Evolutionary conservation across 2,113 vertebrate species (phyloP), one percentile per base, ranked within the genome.

Genomic region (Dasypus novemcinctus): DNA sequence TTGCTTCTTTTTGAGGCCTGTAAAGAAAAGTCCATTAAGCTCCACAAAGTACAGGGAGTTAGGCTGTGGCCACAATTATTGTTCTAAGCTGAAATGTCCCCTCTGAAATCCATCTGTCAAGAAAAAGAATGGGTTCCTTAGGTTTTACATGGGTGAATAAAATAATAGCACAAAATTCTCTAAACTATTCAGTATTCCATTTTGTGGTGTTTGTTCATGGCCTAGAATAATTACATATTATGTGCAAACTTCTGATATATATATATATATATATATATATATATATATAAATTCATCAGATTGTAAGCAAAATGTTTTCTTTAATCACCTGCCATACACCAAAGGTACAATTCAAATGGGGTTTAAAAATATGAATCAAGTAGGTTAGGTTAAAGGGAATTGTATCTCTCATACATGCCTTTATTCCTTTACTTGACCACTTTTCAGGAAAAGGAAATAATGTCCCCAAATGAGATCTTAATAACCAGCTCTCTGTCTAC

Each of bases 311-410:
- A 87, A 97, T 85, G 88, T 95, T 6, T 0, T 91, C 96, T 96
- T 95, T 97, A 97, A 97, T 92, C 95, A 90, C 97, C 96, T 95
- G 95, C 7, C 41, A 5, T 6, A 33, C 7, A 4, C 90, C 95
- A 83, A 63, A 86, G 92, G 87, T 88, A 97, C 82, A 20, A 57
- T 12, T 49, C 87, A 41, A 49, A 91, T 33, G 1, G 64, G 43
- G 31, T 71, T 25, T 64, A 72, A 83, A 90, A 64, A 68, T 5
- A 63, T 38, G 78, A 36, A 15, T 36, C 0, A 0, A 66, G 68
- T 5, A 31, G 81, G 52, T 7, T 3, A 54, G 84, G 46, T 25
- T 41, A 95, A 75, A 91, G 93, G 92, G 96, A 90, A 78, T 72
- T 88, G 54, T 74, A 15, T 5, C 96, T 90, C 64, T 2, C 17